Evolutionary conservation across 1,140 invertebrate species (phyloP), one percentile per base, ranked within the genome.

Genomic region (Eubasilissa regina): DNA sequence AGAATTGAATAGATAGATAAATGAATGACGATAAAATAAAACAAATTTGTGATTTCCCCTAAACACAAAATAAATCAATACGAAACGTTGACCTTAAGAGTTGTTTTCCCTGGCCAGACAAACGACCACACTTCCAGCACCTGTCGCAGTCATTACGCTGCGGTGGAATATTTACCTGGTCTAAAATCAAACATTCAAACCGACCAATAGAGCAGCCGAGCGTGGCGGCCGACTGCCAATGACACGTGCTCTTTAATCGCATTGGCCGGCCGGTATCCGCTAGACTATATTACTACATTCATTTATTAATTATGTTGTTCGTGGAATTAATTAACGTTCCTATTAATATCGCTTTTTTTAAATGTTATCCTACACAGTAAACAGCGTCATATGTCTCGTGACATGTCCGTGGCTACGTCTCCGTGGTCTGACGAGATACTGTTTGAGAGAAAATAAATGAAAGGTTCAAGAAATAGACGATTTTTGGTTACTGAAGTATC

Each of bases 131-230:
- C 62, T 47, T n/a, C 35, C 62, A 44, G n/a, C 62, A 66, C 62
- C 62, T 66, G 62, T 66, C 62, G 62, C 62, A 35, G 35, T 47
- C 43, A 66, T 66, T 66, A 66, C n/a, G n/a, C 43, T 17, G 43
- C 48, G 68, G 68, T 72, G 51, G 45, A 48, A 55, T 47, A 47
- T 53, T 51, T 55, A 55, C 15, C 47, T 64, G 25, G 25, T 66
- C 43, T 78, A 21, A 60, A 25, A 25, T 60, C 64, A 44, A 19
- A 45, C 13, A 74, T 48, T 55, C 17, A 9, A 53, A n/a, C 62
- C 35, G 62, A 15, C 62, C 12, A 9, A 35, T 13, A n/a, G 62
- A 6, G 62, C 62, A 44, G 62, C 62, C 62, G 44, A 66, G 62
- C 62, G 62, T n/a, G 12, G 15, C 15, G 53, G 19, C 53, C 53